phyloP scores from a whole-genome alignment of 2,888 invertebrate species.

The Apodemia mormo region DNA sequence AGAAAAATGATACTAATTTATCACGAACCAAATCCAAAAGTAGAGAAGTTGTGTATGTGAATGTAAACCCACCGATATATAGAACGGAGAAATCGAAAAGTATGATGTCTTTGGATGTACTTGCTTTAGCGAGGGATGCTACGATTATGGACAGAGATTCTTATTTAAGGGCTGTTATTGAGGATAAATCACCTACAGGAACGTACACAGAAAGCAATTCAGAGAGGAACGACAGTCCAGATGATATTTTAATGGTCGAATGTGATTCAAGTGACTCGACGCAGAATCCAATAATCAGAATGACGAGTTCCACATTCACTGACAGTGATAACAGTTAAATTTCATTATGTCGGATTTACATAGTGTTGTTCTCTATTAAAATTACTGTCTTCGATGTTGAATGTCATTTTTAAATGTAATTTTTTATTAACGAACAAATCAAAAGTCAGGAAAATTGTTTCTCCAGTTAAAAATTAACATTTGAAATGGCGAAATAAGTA shows the following conservation, averaged over 20 bases:
- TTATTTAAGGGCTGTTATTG: slow-evolving; percentile 73
- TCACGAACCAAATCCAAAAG: slow-evolving; percentile 63
- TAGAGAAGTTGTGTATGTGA: slow-evolving; percentile 64
- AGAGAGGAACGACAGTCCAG: slow-evolving; percentile 71
- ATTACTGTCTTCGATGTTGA: slow-evolving; percentile 1
- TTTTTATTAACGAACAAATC: background rate
- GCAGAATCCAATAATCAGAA: slow-evolving; percentile 73
- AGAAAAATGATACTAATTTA: slow-evolving; percentile 56
- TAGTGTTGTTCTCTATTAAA: background rate
- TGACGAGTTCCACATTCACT: slow-evolving; percentile 71
- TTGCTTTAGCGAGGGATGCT: slow-evolving; percentile 68
- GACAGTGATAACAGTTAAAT: slow-evolving; percentile 72
- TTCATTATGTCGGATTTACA: slow-evolving; percentile 15
- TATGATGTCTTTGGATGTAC: slow-evolving; percentile 75
- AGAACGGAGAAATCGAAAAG: slow-evolving; percentile 70
- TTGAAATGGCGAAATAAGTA: too few species aligned
- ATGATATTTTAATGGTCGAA: slow-evolving; percentile 74
- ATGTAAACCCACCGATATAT: slow-evolving; percentile 57
- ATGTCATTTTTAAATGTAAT: slow-evolving; percentile 10
- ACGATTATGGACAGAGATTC: slow-evolving; percentile 70
- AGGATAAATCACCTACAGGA: slow-evolving; percentile 72
- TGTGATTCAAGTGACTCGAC: slow-evolving; percentile 75
- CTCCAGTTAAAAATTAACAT: too few species aligned
- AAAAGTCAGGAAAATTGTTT: slow-evolving; percentile 2
- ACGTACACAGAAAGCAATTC: slow-evolving; percentile 76